Percentiles rank a stretch among this genome's conserved stretches.
phyloP scores from a whole-genome alignment of 2,113 vertebrate genomes.

The Hippopotamus amphibius region DNA sequence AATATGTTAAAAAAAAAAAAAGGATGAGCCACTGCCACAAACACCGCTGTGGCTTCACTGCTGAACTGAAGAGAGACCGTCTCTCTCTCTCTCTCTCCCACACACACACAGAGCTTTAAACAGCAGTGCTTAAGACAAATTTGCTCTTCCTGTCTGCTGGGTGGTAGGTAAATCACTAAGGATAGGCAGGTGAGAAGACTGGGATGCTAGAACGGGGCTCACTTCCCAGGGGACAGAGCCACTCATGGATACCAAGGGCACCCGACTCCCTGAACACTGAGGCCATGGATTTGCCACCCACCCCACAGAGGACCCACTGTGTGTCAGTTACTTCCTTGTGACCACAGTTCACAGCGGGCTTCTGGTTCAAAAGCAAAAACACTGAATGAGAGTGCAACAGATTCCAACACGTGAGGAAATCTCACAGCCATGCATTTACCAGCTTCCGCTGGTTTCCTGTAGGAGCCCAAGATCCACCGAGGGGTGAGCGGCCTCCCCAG shows the following conservation, averaged over 20 bases:
- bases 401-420: not conserved
- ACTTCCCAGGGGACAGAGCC: not conserved
- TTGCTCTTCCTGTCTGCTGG: not conserved
- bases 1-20: not conserved
- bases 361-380: not conserved
- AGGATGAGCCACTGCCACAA: not conserved
- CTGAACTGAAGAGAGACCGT: not conserved
- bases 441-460: not conserved
- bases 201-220: not conserved
- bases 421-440: not conserved
- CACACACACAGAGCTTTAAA: rapidly evolving
- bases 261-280: rapidly evolving
- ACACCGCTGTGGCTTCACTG: not conserved
- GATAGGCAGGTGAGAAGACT: not conserved
- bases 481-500: not conserved
- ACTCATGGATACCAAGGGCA: rapidly evolving
- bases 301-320: rapidly evolving
- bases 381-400: not conserved
- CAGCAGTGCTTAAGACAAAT: not conserved
- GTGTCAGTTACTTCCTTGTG: not conserved
- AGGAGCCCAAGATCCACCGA: not conserved
- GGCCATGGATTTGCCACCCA: not conserved
- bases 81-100: no score
- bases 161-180: not conserved
- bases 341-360: not conserved